Evolutionary conservation across 53 echinoderm and acorn worm genomes (phyloP), one percentile per base, ranked within the genome.

Genomic region (Mesocentrotus franciscanus): DNA sequence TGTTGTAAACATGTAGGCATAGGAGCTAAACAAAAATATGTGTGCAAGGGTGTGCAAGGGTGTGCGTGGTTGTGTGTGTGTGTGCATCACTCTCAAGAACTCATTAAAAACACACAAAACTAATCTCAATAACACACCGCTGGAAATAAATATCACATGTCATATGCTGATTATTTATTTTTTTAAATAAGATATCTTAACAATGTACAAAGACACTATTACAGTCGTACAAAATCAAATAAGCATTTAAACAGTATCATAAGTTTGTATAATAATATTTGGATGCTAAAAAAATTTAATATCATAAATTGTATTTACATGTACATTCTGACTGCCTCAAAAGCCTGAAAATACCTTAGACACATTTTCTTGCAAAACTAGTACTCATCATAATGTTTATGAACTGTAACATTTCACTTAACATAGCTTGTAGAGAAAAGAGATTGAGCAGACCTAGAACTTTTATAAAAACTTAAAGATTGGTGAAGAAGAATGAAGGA

Each of bases 111-210:
- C 39, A 39, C 39, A 39, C 39, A 39, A 39, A 39, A 39, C 39
- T 39, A 39, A 39, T 39, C 39, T 1, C 39, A 39, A 39, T 39
- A 68, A 24, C 68, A 18, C 64, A 20, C 68, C 1, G 30, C 9
- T 74, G 0, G 9, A 30, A 74, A 30, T 10, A 74, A 30, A 74
- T 30, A 30, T 18, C 81, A 87, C 87, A 87, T 87, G 56, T 87
- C 26, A 87, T 87, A 87, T 58, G 87, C 58, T 87, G 27, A 87
- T 87, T 87, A 87, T 87, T 87, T 87, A 57, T 87, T 71, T 92
- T 34, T 93, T 93, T 93, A 93, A 93, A 93, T 93, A 93, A 93
- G 93, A 93, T 79, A 81, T 93, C 74, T 93, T 81, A 79, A 60
- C 76, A 93, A 61, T 93, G 93, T 93, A 93, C 93, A 93, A 93